A percentile compares a stretch with the other conserved stretches of the same genome.
Conservation (phyloP, 2,888 invertebrate genomes). For the Drosophila monieri region DNA sequence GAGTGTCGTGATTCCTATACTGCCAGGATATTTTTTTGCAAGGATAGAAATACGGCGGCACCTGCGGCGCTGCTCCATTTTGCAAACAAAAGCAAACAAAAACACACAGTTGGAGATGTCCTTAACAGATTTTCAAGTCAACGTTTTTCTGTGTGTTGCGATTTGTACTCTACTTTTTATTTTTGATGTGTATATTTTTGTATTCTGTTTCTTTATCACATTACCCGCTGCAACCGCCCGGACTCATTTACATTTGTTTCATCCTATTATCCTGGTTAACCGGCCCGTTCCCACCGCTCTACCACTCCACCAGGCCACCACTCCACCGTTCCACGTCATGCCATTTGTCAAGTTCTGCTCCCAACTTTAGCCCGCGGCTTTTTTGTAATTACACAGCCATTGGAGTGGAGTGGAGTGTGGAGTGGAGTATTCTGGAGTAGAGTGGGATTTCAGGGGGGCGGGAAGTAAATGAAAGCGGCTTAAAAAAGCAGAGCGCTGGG, state of each 20-base stretch:
- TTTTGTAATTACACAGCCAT: constrained; percentile 74
- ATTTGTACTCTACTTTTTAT: constrained; percentile 14
- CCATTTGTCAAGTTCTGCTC: constrained; percentile 73
- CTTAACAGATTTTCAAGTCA: constrained; percentile 60
- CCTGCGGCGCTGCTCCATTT: constrained; percentile 67
- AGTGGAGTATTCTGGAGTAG: neutral
- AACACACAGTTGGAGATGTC: constrained; percentile 71
- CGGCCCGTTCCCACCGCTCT: constrained; percentile 49
- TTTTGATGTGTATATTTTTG: constrained; percentile 7
- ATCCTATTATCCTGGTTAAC: constrained; percentile 78
- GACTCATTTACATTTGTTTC: constrained; percentile 74
- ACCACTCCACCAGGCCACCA: constrained; percentile 6
- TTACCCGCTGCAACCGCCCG: constrained; percentile 29
- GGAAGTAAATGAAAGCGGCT: constrained; percentile 52
- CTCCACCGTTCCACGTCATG: constrained; percentile 18
- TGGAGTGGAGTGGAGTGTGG: constrained; percentile 1
- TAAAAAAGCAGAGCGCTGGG: constrained; percentile 64
- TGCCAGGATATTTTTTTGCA: constrained; percentile 6
- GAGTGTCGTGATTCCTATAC: constrained; percentile 21
- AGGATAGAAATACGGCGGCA: constrained; percentile 4
- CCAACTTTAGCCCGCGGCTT: constrained; percentile 59
- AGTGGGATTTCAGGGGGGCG: neutral
- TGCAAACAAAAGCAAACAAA: constrained; percentile 34
- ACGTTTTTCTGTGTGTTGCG: constrained; percentile 31
- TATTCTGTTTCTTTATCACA: constrained; percentile 20